A percentile compares a stretch with the other conserved stretches of the same genome.
These are phyloP conservation scores for Tragopan temminckii DNA, from an alignment of 2,797 vertebrate species.

Conservation along the genomic window DNA sequence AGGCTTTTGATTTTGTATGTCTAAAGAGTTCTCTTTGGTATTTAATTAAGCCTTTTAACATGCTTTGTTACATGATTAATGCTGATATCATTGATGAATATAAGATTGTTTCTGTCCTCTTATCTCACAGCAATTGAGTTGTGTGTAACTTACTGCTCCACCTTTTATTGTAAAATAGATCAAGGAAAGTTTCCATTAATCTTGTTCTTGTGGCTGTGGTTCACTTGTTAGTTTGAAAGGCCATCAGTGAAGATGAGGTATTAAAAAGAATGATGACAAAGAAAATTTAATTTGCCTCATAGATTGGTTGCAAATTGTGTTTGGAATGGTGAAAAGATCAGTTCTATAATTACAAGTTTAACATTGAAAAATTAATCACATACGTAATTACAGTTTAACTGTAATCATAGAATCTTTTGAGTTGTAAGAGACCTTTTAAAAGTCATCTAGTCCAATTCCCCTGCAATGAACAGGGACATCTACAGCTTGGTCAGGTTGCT, in stretches of 20 bases:
- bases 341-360: background rate
- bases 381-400: background rate
- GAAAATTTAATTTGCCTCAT: constrained; percentile 5
- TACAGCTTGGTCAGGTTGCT: too few species aligned
- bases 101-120: constrained; percentile 36
- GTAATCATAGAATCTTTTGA: too few species aligned
- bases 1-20: background rate
- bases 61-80: constrained; percentile 39
- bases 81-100: constrained; percentile 16
- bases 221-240: background rate
- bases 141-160: constrained; percentile 41
- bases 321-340: background rate
- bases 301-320: background rate
- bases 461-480: too few species aligned
- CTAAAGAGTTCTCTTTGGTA: constrained; percentile 3
- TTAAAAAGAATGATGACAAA: background rate
- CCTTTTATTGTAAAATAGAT: constrained; percentile 30
- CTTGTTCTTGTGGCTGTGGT: constrained; percentile 6
- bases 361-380: background rate
- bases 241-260: background rate
- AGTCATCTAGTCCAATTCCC: too few species aligned
- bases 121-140: constrained; percentile 37
- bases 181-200: constrained; percentile 44
- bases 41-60: constrained; percentile 37
- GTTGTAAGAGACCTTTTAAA: too few species aligned